Evolutionary conservation across 1,140 invertebrate genomes (phyloP), one percentile per base, ranked within the genome.

Genomic region (Forficula auricularia): DNA sequence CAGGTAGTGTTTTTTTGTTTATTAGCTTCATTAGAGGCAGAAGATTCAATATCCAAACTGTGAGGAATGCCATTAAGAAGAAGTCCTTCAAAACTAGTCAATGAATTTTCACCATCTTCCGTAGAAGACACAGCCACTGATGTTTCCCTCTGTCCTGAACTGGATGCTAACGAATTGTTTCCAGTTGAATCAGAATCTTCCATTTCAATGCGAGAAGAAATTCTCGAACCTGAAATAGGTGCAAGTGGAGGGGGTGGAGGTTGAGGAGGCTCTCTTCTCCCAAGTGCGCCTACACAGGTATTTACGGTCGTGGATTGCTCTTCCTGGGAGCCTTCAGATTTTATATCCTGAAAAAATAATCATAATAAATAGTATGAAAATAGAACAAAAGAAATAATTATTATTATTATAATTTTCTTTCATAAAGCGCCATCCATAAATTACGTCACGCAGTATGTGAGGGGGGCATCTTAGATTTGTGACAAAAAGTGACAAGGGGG

Each of bases 71-170:
- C 72, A 47, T 74, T 75, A 12, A 73, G 52, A 2, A 74, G 48
- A 16, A 71, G 64, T 19, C 73, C 72, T 44, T 77, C 73, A 49
- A 75, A 74, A 52, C 70, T 74, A 9, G 71, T 73, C 3, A 73
- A 48, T 0, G 71, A 72, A 47, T 73, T 74, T 20, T 75, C 72
- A 15, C 61, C 63, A 38, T 74, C 71, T 44, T 70, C 68, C 3
- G 60, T 61, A 48, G 48, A 65, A 51, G 46, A 67, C 49, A 52
- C 60, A 20, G 22, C 10, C 4, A 27, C 4, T 27, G 40, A 46
- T 7, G 40, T 44, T 38, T 46, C 38, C 15, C 44, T 44, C 20
- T 47, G 45, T 12, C 44, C 46, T 48, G 47, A 46, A 42, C 66
- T 71, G 3, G 68, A 71, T 6, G 68, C 66, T 32, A 71, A 47